phyloP scores from a whole-genome alignment of 2,797 vertebrate genomes.

The Myripristis jacobus region DNA sequence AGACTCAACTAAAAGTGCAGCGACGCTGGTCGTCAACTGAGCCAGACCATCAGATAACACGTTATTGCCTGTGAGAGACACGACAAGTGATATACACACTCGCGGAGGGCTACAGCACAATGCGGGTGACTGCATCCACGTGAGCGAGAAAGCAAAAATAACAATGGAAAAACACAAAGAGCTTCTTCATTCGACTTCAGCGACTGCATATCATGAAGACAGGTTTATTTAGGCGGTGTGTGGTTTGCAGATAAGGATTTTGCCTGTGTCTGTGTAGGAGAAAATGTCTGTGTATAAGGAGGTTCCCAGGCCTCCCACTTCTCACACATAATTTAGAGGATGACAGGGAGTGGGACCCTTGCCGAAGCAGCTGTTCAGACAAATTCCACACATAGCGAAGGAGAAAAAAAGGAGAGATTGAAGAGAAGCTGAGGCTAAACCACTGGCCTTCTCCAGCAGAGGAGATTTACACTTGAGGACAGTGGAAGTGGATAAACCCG shows the following conservation, averaged over 20 bases:
- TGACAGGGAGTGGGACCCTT: constrained; percentile 57
- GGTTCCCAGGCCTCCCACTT: constrained; percentile 61
- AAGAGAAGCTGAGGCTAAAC: constrained; percentile 3
- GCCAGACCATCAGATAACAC: constrained; percentile 26
- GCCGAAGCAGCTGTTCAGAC: constrained; percentile 68
- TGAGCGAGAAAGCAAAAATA: neutral
- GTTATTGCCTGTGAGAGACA: constrained; percentile 15
- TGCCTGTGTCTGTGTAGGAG: constrained; percentile 4
- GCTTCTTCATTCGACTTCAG: constrained; percentile 39
- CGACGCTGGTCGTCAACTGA: neutral
- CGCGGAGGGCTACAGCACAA: constrained; percentile 15
- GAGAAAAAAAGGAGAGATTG: constrained; percentile 50
- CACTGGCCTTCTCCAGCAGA: constrained; percentile 19
- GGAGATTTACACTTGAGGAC: constrained; percentile 1
- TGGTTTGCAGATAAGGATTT: constrained; percentile 39
- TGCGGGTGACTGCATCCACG: constrained; percentile 9
- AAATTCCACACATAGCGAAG: constrained; percentile 72
- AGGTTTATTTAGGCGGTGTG: constrained; percentile 31
- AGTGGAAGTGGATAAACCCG: constrained; percentile 3
- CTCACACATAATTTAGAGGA: constrained; percentile 64
- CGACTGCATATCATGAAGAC: constrained; percentile 51
- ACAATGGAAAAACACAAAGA: constrained; percentile 39
- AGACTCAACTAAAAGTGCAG: too few relatives aligned
- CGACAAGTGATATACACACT: constrained; percentile 1
- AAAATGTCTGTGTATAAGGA: constrained; percentile 37